These are phyloP conservation scores for Lasioglossum vierecki DNA, from an alignment of 2,888 invertebrate genomes.

Conservation along the genomic window DNA sequence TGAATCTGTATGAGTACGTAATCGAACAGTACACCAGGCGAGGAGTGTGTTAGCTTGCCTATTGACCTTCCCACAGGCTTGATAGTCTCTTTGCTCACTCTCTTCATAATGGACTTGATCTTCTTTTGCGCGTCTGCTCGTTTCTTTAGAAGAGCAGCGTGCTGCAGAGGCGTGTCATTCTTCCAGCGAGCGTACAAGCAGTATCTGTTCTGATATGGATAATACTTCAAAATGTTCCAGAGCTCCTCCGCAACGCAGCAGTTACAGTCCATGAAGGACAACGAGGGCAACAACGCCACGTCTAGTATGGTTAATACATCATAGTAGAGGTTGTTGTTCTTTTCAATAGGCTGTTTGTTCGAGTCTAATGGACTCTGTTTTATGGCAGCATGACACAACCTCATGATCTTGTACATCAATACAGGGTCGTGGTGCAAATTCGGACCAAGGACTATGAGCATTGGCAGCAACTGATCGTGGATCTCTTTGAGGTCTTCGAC, in stretches of 20 bases:
- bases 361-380: constrained; percentile 79
- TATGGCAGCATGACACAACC: constrained; percentile 83
- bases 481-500: constrained; percentile 90
- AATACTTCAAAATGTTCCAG: constrained; percentile 94
- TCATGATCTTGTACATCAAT: constrained; percentile 93
- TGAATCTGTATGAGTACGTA: constrained; percentile 96
- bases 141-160: constrained; percentile 93
- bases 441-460: constrained; percentile 94
- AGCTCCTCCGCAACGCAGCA: constrained; percentile 99
- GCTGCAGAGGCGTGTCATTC: constrained; percentile 92
- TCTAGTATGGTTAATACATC: constrained; percentile 95
- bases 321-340: constrained; percentile 87
- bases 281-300: constrained; percentile 94
- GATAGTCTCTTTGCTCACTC: constrained; percentile 98
- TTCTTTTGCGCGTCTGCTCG: constrained; percentile 95
- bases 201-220: constrained; percentile 93
- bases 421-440: constrained; percentile 94
- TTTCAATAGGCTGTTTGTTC: constrained; percentile 78
- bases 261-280: constrained; percentile 96
- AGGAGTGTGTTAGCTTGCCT: constrained; percentile 98
- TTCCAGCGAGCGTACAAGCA: constrained; percentile 98
- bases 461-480: constrained; percentile 91
- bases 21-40: constrained; percentile 98
- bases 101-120: constrained; percentile 98
- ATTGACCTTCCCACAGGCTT: constrained; percentile 98